Evolutionary conservation across 2,888 invertebrate species (phyloP).

Genomic region (Leptopilina myrica): DNA sequence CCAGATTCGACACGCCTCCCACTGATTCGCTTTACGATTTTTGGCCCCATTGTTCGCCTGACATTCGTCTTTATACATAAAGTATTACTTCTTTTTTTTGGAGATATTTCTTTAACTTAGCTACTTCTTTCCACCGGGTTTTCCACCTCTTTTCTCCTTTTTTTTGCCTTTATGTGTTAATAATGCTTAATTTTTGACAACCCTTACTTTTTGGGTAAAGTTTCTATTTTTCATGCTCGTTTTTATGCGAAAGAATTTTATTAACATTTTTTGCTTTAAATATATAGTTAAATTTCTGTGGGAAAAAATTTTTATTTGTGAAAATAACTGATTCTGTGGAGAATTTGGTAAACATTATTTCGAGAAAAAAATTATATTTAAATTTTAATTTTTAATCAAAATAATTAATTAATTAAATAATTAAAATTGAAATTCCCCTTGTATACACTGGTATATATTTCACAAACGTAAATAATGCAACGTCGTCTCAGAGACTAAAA

Average conservation of each 20-base stretch:
- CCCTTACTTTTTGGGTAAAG: neutral
- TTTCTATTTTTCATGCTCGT: no score
- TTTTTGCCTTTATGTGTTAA: neutral
- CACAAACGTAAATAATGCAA: neutral
- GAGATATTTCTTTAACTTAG: constrained; percentile 17
- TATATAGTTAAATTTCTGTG: no score
- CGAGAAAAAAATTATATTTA: no score
- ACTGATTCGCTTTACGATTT: constrained; percentile 25
- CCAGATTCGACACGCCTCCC: constrained; percentile 28
- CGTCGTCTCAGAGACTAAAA: neutral
- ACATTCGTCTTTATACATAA: constrained; percentile 18
- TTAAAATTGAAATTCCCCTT: no score
- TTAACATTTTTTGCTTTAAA: no score
- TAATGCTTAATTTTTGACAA: constrained; percentile 35
- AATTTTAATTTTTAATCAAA: no score
- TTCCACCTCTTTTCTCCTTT: constrained; percentile 6
- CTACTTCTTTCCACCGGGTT: neutral
- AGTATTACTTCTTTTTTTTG: neutral
- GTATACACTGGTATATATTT: no score
- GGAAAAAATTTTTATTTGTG: no score
- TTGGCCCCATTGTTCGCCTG: constrained; percentile 28
- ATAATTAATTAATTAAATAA: no score
- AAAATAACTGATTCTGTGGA: no score
- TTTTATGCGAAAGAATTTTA: no score
- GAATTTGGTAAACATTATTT: no score